These are phyloP conservation scores for Plebejus melissa DNA, from an alignment of 2,888 invertebrate species.

Conservation along the genomic window DNA sequence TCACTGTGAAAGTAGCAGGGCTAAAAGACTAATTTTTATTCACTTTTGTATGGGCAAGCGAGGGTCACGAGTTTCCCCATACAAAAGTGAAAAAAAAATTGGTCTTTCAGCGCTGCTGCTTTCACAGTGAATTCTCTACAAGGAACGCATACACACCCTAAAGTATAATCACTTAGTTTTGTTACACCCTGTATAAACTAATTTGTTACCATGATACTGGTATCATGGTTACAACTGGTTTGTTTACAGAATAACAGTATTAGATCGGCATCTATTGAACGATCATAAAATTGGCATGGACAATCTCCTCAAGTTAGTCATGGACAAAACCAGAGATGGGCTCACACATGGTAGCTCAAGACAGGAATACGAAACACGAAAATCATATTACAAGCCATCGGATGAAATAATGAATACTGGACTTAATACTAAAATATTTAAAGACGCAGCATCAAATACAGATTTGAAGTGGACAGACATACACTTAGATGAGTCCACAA, in stretches of 20 bases:
- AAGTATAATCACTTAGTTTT: too few relatives aligned
- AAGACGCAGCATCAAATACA: conserved; percentile 57
- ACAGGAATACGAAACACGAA: conserved; percentile 44
- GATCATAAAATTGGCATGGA: conserved; percentile 66
- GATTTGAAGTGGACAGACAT: conserved; percentile 53
- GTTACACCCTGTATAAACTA: too few relatives aligned
- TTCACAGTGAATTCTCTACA: too few relatives aligned
- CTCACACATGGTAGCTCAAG: conserved; percentile 45
- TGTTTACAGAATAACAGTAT: conserved; percentile 59
- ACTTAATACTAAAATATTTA: conserved; percentile 60
- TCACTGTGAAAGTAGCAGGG: too few relatives aligned
- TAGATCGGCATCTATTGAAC: conserved; percentile 65
- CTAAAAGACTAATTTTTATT: too few relatives aligned
- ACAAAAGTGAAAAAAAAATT: too few relatives aligned
- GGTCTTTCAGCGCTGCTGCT: too few relatives aligned
- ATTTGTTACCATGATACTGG: too few relatives aligned
- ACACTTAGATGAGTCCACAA: conserved; percentile 48
- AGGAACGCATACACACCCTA: too few relatives aligned
- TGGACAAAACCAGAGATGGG: conserved; percentile 66
- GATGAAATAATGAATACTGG: conserved; percentile 59
- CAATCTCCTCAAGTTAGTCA: conserved; percentile 59
- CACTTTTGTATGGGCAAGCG: too few relatives aligned
- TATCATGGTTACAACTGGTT: conserved; percentile 19
- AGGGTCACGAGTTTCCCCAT: too few relatives aligned
- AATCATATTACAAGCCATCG: conserved; percentile 55